These are phyloP conservation scores for Melinopterus prodromus DNA, from an alignment of 2,888 invertebrate species.

Conservation along the genomic window DNA sequence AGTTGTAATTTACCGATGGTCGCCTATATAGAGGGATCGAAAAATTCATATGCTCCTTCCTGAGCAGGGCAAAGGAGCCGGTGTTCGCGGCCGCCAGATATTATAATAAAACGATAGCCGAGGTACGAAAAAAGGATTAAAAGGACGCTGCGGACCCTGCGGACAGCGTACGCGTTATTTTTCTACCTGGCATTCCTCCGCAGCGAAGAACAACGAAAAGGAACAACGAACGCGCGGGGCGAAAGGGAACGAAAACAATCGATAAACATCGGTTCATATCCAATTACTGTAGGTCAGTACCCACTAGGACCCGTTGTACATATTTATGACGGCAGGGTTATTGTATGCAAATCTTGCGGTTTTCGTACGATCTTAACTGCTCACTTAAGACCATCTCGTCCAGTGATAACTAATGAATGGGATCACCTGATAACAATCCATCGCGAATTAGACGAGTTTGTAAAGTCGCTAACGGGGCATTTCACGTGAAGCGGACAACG, in stretches of 20 bases:
- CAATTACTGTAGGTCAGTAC: conserved; percentile 37
- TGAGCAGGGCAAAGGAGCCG: conserved; percentile 33
- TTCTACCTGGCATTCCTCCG: conserved; percentile 33
- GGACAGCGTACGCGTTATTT: conserved; percentile 24
- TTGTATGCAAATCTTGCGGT: conserved; percentile 36
- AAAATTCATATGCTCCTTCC: conserved; percentile 34
- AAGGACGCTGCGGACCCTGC: conserved; percentile 25
- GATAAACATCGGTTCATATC: conserved; percentile 29
- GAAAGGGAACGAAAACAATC: conserved; percentile 14
- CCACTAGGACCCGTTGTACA: conserved; percentile 25
- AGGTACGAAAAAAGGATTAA: conserved; percentile 29
- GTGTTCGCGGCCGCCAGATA: background rate
- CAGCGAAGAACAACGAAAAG: conserved; percentile 12
- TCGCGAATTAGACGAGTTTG: background rate
- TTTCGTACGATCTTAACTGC: background rate
- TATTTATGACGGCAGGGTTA: conserved; percentile 36
- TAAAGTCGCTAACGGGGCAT: background rate
- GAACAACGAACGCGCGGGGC: conserved; percentile 4
- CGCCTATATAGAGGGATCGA: conserved; percentile 29
- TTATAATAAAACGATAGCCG: background rate
- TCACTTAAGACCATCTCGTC: background rate
- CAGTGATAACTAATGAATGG: background rate
- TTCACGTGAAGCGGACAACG: too few relatives aligned
- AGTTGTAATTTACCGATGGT: conserved; percentile 47
- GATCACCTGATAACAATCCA: background rate